A percentile compares a stretch with the other conserved stretches of the same genome.
These are phyloP conservation scores for Rhorus exstirpatorius DNA, from an alignment of 2,888 invertebrate genomes.

Conservation along the genomic window DNA sequence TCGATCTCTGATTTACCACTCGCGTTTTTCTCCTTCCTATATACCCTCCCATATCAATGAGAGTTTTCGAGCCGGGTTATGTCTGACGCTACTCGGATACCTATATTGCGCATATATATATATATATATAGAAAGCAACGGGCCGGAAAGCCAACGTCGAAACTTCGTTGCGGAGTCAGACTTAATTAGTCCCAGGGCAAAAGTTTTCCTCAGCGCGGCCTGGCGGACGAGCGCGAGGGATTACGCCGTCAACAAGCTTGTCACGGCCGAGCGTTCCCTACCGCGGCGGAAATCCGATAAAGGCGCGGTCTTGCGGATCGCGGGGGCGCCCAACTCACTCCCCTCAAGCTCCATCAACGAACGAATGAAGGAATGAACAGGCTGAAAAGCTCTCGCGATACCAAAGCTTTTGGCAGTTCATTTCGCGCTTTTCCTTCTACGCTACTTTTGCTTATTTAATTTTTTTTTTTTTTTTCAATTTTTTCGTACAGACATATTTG, in stretches of 20 bases:
- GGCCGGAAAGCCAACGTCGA: constrained; percentile 71
- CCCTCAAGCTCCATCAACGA: constrained; percentile 28
- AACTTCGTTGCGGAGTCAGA: constrained; percentile 74
- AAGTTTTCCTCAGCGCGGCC: constrained; percentile 73
- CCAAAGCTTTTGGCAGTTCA: neutral
- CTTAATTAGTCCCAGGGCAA: constrained; percentile 79
- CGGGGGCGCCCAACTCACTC: constrained; percentile 23
- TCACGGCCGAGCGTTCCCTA: constrained; percentile 69
- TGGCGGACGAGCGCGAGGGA: constrained; percentile 61
- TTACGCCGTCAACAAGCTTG: constrained; percentile 80
- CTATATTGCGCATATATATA: neutral
- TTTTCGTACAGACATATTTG: constrained; percentile 35
- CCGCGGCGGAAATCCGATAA: constrained; percentile 69
- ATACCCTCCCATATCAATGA: constrained; percentile 42
- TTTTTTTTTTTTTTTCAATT: constrained; percentile 20
- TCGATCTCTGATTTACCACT: constrained; percentile 56
- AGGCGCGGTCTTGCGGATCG: constrained; percentile 66
- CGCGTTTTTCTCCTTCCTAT: neutral
- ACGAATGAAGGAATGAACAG: constrained; percentile 50
- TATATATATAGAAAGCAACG: constrained; percentile 42
- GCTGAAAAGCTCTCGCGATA: constrained; percentile 35
- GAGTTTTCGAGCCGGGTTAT: constrained; percentile 42
- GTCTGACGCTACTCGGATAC: constrained; percentile 29
- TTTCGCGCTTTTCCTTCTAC: neutral
- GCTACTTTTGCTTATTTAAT: neutral